Percentiles rank a stretch among this genome's conserved stretches.
Conservation (phyloP, 2,113 vertebrate genomes). For the Benitochromis conjunctus region DNA sequence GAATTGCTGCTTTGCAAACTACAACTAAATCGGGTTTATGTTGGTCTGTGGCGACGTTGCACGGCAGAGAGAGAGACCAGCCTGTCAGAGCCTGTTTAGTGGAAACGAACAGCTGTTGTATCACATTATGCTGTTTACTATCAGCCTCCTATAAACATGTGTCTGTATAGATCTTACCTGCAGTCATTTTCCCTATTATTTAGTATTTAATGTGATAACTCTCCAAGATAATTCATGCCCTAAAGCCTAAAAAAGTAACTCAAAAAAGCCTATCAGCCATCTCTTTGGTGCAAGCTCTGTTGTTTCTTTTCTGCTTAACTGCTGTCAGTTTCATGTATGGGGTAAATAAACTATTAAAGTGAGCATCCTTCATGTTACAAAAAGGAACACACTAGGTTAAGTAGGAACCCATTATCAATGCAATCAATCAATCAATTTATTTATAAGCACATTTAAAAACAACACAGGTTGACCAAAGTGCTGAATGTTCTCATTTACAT, state of each 20-base stretch:
- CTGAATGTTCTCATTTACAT: not conserved
- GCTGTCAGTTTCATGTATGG: too few relatives aligned
- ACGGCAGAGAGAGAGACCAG: not conserved
- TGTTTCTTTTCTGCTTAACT: not conserved
- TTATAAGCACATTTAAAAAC: too few relatives aligned
- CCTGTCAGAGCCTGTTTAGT: conserved; percentile 1
- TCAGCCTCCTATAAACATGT: not conserved
- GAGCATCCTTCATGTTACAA: not conserved
- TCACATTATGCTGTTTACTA: not conserved
- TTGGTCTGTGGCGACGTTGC: not conserved
- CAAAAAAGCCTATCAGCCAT: not conserved
- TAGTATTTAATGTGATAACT: not conserved
- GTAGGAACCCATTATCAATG: not conserved
- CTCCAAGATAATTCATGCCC: rapidly evolving
- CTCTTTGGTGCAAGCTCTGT: not conserved
- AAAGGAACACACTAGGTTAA: not conserved
- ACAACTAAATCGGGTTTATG: conserved; percentile 21
- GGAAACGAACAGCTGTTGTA: not conserved
- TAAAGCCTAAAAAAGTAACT: not conserved
- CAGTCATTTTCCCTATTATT: not conserved
- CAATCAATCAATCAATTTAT: too few relatives aligned
- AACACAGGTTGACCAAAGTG: too few relatives aligned
- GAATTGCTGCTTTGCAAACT: conserved; percentile 38
- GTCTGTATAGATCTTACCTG: not conserved
- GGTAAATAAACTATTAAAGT: not conserved